Evolutionary conservation across 1,140 invertebrate genomes (phyloP).

Genomic region (Lasioglossum baleicum): DNA sequence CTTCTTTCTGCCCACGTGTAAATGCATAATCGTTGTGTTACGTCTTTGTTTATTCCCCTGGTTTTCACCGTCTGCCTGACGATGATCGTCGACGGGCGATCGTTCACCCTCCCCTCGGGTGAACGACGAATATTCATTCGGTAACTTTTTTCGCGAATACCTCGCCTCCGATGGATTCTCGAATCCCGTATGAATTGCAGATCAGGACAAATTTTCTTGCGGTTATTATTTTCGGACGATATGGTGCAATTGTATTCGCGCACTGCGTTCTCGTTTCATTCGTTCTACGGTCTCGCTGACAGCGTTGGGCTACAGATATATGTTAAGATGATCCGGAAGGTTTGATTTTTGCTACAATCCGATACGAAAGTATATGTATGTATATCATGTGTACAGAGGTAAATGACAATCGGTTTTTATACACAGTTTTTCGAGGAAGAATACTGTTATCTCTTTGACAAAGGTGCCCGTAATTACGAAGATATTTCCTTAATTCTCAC

Average conservation of each 20-base stretch:
- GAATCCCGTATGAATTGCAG: too few relatives aligned
- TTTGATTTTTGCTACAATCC: background rate
- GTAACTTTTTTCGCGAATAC: background rate
- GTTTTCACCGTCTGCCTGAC: constrained; percentile 65
- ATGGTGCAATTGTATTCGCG: background rate
- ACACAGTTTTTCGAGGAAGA: too few relatives aligned
- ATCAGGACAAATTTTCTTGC: background rate
- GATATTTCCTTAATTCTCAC: too few relatives aligned
- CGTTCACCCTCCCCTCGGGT: constrained; percentile 4
- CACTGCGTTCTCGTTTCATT: constrained; percentile 10
- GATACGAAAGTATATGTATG: too few relatives aligned
- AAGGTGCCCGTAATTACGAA: too few relatives aligned
- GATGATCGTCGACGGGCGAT: constrained; percentile 13
- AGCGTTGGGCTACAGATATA: background rate
- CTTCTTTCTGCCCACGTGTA: constrained; percentile 78
- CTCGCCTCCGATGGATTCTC: background rate
- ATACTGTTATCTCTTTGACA: too few relatives aligned
- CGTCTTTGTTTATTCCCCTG: constrained; percentile 73
- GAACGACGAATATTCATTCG: background rate
- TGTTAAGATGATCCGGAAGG: background rate
- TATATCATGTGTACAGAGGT: too few relatives aligned
- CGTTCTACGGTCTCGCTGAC: background rate
- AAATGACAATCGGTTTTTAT: too few relatives aligned
- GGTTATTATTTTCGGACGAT: background rate
- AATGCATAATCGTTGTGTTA: constrained; percentile 78